These are phyloP conservation scores for Lampris megalopsis DNA, from an alignment of 2,113 vertebrate species.

Conservation along the genomic window DNA sequence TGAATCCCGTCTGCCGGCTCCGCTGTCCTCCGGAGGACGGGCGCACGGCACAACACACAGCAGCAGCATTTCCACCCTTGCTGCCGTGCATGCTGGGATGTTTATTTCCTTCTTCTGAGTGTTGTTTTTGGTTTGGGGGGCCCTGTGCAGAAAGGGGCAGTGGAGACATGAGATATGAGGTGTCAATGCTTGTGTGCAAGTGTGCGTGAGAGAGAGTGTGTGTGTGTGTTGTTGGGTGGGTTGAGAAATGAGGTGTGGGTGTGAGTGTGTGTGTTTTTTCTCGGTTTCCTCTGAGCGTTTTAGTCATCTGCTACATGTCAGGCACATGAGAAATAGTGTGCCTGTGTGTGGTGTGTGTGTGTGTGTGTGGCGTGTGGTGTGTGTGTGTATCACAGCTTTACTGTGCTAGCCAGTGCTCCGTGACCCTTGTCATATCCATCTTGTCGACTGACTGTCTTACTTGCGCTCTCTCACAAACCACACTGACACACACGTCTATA, in stretches of 20 bases:
- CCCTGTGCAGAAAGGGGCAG: constrained; percentile 36
- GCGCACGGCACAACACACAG: constrained; percentile 28
- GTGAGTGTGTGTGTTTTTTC: constrained; percentile 47
- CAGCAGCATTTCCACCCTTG: constrained; percentile 26
- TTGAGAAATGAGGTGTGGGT: constrained; percentile 67
- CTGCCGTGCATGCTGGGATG: constrained; percentile 8
- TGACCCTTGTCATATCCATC: constrained; percentile 55
- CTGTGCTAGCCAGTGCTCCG: constrained; percentile 27
- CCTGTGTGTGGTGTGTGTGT: neutral
- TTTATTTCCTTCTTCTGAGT: constrained; percentile 10
- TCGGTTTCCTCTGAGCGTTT: constrained; percentile 19
- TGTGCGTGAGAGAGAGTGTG: neutral
- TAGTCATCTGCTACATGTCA: constrained; percentile 44
- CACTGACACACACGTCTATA: neutral
- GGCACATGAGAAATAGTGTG: constrained; percentile 28
- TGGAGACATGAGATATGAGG: constrained; percentile 51
- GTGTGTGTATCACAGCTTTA: constrained; percentile 17
- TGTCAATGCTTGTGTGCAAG: neutral
- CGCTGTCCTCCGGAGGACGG: no score
- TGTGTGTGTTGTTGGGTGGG: constrained; percentile 39
- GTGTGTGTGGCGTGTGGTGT: neutral
- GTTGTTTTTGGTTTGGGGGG: constrained; percentile 42
- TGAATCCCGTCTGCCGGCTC: no score
- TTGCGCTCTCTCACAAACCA: neutral
- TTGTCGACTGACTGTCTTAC: constrained; percentile 8